phyloP scores from a whole-genome alignment of 2,113 vertebrate species.

The Thunnus thynnus region DNA sequence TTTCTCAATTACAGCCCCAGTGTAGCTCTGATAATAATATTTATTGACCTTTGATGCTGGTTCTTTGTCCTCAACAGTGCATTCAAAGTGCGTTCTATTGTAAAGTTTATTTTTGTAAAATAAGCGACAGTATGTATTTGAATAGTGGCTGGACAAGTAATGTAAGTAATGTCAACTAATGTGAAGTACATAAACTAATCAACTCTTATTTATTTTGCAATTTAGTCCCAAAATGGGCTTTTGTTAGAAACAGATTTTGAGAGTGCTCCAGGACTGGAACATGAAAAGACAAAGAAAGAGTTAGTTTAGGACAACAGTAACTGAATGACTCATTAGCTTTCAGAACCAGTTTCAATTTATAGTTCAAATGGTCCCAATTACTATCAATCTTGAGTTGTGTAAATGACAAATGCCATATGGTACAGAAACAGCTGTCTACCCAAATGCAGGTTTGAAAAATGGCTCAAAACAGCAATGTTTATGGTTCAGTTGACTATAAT shows the following conservation, averaged over 20 bases:
- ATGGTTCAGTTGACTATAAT: not conserved
- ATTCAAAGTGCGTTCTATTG: no score
- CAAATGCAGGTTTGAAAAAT: not conserved
- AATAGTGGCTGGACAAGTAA: not conserved
- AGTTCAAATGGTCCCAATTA: constrained; percentile 42
- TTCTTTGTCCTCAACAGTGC: no score
- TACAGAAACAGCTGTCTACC: not conserved
- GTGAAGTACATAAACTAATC: constrained; percentile 34
- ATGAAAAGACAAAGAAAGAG: no score
- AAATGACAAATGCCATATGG: constrained; percentile 5
- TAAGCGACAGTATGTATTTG: not conserved
- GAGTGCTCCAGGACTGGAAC: not conserved
- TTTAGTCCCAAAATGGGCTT: not conserved
- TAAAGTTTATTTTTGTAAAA: no score
- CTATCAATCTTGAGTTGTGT: constrained; percentile 2
- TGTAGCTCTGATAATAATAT: no score
- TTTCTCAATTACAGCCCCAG: no score
- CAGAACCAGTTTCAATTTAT: constrained; percentile 34
- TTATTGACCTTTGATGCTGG: no score
- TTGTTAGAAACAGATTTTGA: constrained; percentile 45
- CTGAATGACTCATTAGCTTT: constrained; percentile 1
- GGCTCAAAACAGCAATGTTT: not conserved
- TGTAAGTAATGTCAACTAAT: not conserved
- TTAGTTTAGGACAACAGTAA: not conserved
- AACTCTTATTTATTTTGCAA: constrained; percentile 20